phyloP scores from a whole-genome alignment of 2,888 invertebrate genomes.

The Cephus runcator region DNA sequence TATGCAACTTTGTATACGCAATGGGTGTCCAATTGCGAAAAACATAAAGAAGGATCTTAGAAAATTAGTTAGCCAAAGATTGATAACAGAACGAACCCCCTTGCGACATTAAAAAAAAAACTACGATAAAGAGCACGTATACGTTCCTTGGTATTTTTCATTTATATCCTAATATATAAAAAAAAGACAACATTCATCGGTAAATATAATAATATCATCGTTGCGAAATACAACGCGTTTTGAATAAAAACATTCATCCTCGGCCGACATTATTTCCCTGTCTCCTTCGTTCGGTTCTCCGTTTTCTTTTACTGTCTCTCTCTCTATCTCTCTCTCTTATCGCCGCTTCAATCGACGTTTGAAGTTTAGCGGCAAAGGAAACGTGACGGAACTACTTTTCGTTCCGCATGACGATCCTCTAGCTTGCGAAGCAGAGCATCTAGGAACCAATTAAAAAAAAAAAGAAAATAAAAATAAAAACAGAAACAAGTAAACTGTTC shows the following conservation, averaged over 20 bases:
- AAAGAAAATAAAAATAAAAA: too few species aligned
- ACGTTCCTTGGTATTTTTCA: not conserved
- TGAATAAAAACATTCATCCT: too few species aligned
- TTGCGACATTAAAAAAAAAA: too few species aligned
- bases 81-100: too few species aligned
- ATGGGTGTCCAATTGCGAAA: too few species aligned
- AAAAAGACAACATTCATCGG: not conserved
- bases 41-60: too few species aligned
- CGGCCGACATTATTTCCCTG: too few species aligned
- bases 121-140: not conserved
- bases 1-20: too few species aligned
- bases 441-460: not conserved
- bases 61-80: too few species aligned
- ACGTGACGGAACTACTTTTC: conserved; percentile 20
- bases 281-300: too few species aligned
- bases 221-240: not conserved
- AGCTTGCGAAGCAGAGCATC: conserved; percentile 4
- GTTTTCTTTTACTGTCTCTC: too few species aligned
- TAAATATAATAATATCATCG: conserved; percentile 5
- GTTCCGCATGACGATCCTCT: conserved; percentile 15
- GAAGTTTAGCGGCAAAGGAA: not conserved
- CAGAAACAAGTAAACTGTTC: not conserved
- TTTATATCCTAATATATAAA: not conserved
- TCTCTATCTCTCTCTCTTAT: too few species aligned
- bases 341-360: not conserved